phyloP scores from a whole-genome alignment of 2,797 vertebrate species.

The Heliangelus exortis region DNA sequence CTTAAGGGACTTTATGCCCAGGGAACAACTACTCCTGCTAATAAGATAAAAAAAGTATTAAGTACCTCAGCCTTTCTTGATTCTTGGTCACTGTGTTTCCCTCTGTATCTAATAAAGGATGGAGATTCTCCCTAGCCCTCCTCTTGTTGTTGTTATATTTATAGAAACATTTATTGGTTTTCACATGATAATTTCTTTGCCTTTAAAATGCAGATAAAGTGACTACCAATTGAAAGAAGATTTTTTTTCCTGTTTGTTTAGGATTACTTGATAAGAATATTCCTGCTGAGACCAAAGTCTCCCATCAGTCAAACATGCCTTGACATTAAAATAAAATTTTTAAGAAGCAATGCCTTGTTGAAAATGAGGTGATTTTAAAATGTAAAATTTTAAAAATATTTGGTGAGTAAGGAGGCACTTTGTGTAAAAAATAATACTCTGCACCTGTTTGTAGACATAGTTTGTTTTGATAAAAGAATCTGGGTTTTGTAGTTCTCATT shows the following conservation, averaged over 20 bases:
- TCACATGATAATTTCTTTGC: slow-evolving; percentile 21
- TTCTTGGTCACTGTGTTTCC: too few species aligned
- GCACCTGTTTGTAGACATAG: not conserved
- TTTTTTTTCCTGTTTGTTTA: slow-evolving; percentile 31
- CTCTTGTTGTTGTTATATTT: too few species aligned
- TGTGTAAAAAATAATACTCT: not conserved
- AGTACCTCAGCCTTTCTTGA: too few species aligned
- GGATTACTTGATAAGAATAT: slow-evolving; percentile 30
- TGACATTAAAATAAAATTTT: slow-evolving; percentile 50
- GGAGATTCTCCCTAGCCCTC: too few species aligned
- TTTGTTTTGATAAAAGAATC: not conserved
- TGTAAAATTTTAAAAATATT: not conserved
- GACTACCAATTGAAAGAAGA: slow-evolving; percentile 32
- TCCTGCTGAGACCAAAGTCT: slow-evolving; percentile 37
- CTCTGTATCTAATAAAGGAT: too few species aligned
- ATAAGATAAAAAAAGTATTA: too few species aligned
- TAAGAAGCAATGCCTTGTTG: slow-evolving; percentile 17
- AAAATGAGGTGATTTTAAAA: not conserved
- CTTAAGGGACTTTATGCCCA: too few species aligned
- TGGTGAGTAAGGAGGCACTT: not conserved
- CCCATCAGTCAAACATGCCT: not conserved
- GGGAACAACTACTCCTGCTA: too few species aligned
- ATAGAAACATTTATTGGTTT: not conserved
- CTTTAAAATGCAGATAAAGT: slow-evolving; percentile 47
- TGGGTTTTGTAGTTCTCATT: not conserved